Evolutionary conservation across 1,140 invertebrate genomes (phyloP), one percentile per base, ranked within the genome.

Genomic region (Coelopa frigida): DNA sequence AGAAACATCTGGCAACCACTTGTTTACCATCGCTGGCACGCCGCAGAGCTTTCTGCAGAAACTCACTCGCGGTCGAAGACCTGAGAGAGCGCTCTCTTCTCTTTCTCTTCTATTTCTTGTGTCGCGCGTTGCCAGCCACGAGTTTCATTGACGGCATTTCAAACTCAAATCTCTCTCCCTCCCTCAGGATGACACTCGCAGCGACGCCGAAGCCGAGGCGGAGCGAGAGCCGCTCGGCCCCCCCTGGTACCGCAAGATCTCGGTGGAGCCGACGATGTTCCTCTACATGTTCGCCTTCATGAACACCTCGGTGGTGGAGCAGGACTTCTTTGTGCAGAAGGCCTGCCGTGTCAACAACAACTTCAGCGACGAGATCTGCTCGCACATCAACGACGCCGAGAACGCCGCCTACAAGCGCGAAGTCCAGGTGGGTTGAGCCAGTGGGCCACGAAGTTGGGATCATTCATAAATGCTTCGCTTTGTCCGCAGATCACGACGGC

Each of bases 241-340:
- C 14, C 27, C 27, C 8, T 41, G 39, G 39, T 41, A 24, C 22
- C 20, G 22, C 23, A 7, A 24, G 2, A 72, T 81, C 29, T 79
- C 83, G 2, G 82, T 87, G 26, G 85, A 88, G 52, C 84, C 84
- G 0, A 76, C 80, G 0, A 82, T 88, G 81, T 83, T 84, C 65
- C 68, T 87, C 0, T 87, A 85, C 54, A 86, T 87, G 83, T 79
- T 85, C 72, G 84, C 84, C 2, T 86, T 78, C 54, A 85, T 85
- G 83, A 75, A 79, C 33, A 87, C 85, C 2, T 78, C 75, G 21
- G 83, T 88, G 1, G 75, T 85, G n/a, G 84, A 87, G 56, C 82
- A 86, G 63, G 77, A 77, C 3, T 83, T 87, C 53, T 87, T 82
- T 57, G 69, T 84, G 1, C 71, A 84, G 55, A 84, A 83, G 70